Evolutionary conservation across 2,797 vertebrate species (phyloP).

Genomic region (Rhyacichthys aspro): DNA sequence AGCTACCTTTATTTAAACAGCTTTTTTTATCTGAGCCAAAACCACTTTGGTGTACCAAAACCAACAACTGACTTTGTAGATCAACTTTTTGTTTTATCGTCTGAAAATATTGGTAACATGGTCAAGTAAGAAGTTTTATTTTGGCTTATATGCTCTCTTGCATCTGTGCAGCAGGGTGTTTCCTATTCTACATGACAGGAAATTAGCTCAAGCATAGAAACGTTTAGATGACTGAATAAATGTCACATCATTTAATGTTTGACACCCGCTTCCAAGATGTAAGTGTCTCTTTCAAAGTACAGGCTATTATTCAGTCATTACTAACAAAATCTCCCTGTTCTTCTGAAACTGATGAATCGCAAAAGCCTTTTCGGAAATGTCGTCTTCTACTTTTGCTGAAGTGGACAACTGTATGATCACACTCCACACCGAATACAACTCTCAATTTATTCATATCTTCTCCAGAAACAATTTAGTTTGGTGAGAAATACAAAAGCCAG

Average conservation of each 20-base stretch:
- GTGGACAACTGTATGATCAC: background rate
- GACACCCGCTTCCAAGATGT: background rate
- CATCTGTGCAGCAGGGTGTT: constrained; percentile 35
- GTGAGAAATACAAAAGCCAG: constrained; percentile 37
- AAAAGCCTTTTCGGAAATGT: constrained; percentile 2
- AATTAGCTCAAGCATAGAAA: constrained; percentile 30
- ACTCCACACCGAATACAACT: constrained; percentile 2
- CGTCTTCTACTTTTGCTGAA: constrained; percentile 4
- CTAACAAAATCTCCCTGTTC: background rate
- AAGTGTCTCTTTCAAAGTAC: constrained; percentile 11
- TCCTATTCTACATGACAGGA: constrained; percentile 22
- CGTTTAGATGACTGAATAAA: constrained; percentile 11
- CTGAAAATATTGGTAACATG: constrained; percentile 19
- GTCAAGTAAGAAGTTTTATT: constrained; percentile 12
- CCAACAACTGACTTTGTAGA: constrained; percentile 6
- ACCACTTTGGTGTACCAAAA: constrained; percentile 22
- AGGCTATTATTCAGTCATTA: constrained; percentile 1
- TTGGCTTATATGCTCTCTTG: constrained; percentile 31
- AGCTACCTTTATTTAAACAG: constrained; percentile 5
- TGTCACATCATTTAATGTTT: constrained; percentile 8
- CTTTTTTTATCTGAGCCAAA: constrained; percentile 2
- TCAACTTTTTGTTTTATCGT: constrained; percentile 6
- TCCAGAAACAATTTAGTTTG: constrained; percentile 26
- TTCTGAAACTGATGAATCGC: background rate
- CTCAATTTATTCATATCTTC: constrained; percentile 12